phyloP scores from a whole-genome alignment of 2,888 invertebrate genomes.

The Mongoloraphidia duomilia region DNA sequence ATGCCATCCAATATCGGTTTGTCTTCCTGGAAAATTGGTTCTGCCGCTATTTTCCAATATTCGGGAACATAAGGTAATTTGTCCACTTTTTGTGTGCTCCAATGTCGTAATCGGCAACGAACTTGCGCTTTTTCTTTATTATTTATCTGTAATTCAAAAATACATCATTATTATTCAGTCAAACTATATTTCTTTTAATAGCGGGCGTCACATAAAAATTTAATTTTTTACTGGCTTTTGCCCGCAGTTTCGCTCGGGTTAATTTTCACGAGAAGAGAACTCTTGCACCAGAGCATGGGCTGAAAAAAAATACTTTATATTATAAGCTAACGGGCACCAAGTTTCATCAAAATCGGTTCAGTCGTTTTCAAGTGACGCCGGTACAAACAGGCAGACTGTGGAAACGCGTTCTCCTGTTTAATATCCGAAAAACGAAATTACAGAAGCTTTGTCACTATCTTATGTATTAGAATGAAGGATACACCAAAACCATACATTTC shows the following conservation, averaged over 20 bases:
- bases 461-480: too few relatives aligned
- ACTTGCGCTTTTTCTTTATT: slow-evolving; percentile 57
- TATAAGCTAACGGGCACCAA: too few relatives aligned
- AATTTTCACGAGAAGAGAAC: background rate
- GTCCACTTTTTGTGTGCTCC: slow-evolving; percentile 49
- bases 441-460: too few relatives aligned
- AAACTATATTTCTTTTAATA: background rate
- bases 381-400: too few relatives aligned
- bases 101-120: slow-evolving; percentile 65
- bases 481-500: too few relatives aligned
- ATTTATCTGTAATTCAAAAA: slow-evolving; percentile 44
- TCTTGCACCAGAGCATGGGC: background rate
- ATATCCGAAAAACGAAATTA: too few relatives aligned
- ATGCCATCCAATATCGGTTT: slow-evolving; percentile 14
- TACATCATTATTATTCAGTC: background rate
- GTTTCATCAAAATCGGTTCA: too few relatives aligned
- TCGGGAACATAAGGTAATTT: slow-evolving; percentile 36
- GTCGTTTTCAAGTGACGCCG: too few relatives aligned
- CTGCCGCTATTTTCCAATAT: slow-evolving; percentile 40
- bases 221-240: background rate
- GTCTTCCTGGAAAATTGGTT: slow-evolving; percentile 45
- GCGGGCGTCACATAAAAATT: too few relatives aligned
- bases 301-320: too few relatives aligned
- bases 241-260: background rate
- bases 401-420: too few relatives aligned